Base-by-base conservation (phyloP, 2,797 vertebrate species). In the Urocyon cinereoargenteus region DNA sequence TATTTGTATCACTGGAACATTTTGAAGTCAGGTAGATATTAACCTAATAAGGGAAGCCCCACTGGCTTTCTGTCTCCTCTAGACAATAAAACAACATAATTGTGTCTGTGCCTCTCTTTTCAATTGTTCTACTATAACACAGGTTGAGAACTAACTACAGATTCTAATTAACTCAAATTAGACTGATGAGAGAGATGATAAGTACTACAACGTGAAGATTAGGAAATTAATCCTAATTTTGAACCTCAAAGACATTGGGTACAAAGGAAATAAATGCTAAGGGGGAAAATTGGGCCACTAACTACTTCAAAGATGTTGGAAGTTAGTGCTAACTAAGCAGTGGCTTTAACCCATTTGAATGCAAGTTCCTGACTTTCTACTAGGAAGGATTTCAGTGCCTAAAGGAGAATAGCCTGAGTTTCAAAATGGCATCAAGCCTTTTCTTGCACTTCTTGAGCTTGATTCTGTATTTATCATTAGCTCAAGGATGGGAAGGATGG, bases 101-200 rank as follows among this genome's bases (percentile, higher is more conserved):
- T 99, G 96, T 97, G 99, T 99, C 99, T 99, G 98, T 97, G 97
- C 79, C 95, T 98, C 96, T 98, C 97, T 99, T 99, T 99, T 98
- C 98, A 98, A 97, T 98, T 98, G 78, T 98, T 98, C 98, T 98
- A 93, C 97, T 96, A 97, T 97, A 98, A 98, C 98, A 97, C 90
- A 97, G 97, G 97, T 97, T 98, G 96, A 98, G 97, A 98, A 98
- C 98, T 98, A 98, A 97, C 98, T 98, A 99, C 98, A 98, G 98
- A 98, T 96, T 97, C 98, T 99, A 98, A 99, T 99, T 99, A 99
- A 99, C 98, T 98, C 98, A 98, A 98, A 98, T 99, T 99, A 99
- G 98, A 98, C 98, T 98, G 98, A 98, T 98, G 98, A 99, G 98
- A 98, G 90, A 97, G 97, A 98, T 94, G 92, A 70, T 91, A 95